A percentile compares a stretch with the other conserved stretches of the same genome.
phyloP scores from a whole-genome alignment of 2,797 vertebrate genomes.

The Dromococcyx pavoninus region DNA sequence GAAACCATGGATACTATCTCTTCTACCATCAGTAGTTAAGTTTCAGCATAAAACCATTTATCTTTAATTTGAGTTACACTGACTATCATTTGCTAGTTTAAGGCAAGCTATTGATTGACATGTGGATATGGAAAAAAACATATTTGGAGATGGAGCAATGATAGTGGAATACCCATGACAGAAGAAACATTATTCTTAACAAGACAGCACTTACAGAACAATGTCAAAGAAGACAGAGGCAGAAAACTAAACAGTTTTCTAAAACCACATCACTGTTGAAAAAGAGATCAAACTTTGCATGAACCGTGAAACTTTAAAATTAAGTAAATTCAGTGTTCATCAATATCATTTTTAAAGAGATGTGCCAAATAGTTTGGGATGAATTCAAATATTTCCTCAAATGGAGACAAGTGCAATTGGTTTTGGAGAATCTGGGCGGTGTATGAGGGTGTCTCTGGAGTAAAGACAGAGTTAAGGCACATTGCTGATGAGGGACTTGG shows the following conservation, averaged over 20 bases:
- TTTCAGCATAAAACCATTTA: conserved; percentile 28
- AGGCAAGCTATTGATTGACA: conserved; percentile 66
- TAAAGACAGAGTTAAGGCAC: background rate
- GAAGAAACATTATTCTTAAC: conserved; percentile 51
- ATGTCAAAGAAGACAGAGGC: conserved; percentile 60
- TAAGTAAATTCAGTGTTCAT: conserved; percentile 32
- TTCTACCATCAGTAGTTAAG: conserved; percentile 6
- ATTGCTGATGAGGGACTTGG: background rate
- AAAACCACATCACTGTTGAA: conserved; percentile 23
- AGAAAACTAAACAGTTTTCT: conserved; percentile 59
- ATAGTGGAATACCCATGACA: conserved; percentile 52
- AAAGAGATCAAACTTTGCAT: conserved; percentile 53
- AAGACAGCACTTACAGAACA: conserved; percentile 66
- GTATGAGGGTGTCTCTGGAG: background rate
- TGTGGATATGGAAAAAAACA: conserved; percentile 65
- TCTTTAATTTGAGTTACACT: conserved; percentile 42
- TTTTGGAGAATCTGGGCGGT: conserved; percentile 26
- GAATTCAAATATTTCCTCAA: conserved; percentile 57
- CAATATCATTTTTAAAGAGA: conserved; percentile 20
- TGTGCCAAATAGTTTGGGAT: conserved; percentile 21
- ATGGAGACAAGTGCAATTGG: background rate
- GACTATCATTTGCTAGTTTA: conserved; percentile 50
- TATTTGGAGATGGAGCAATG: conserved; percentile 52
- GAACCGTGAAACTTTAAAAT: conserved; percentile 53
- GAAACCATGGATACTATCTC: background rate